A percentile compares a stretch with the other conserved stretches of the same genome.
Conservation (phyloP, 2,113 vertebrate genomes). For the Emberiza fucata region DNA sequence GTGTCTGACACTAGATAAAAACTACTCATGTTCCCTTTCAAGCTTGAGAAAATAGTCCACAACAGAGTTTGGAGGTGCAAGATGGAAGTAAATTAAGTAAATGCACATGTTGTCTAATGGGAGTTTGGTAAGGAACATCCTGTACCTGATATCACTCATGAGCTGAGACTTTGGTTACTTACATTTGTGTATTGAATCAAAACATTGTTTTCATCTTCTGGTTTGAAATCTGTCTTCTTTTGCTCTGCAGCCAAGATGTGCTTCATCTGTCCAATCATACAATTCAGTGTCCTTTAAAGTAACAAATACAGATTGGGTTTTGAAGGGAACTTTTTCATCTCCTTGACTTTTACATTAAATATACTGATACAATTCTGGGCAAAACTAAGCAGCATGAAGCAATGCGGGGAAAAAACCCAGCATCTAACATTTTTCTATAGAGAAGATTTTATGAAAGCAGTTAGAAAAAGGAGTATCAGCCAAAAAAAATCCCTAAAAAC, state of each 20-base stretch:
- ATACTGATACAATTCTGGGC: not conserved
- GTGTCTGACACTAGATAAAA: not conserved
- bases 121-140: not conserved
- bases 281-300: constrained; percentile 92
- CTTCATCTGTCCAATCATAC: constrained; percentile 99
- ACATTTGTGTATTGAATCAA: constrained; percentile 97
- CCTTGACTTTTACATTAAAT: not conserved
- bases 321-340: not conserved
- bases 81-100: not conserved
- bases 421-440: not conserved
- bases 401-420: not conserved
- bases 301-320: constrained; percentile 22
- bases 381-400: not conserved
- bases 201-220: constrained; percentile 97
- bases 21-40: not conserved
- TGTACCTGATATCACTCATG: not conserved
- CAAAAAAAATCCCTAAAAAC: not conserved
- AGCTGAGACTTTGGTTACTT: constrained; percentile 64
- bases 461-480: not conserved
- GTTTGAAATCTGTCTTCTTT: constrained; percentile 98
- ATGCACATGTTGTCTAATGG: not conserved
- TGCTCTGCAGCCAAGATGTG: constrained; percentile 94
- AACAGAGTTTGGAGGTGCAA: not conserved
- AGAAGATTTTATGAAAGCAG: not conserved
- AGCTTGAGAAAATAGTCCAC: not conserved